These are phyloP conservation scores for Liolophura sinensis DNA, from an alignment of 1,140 invertebrate species.

Conservation along the genomic window DNA sequence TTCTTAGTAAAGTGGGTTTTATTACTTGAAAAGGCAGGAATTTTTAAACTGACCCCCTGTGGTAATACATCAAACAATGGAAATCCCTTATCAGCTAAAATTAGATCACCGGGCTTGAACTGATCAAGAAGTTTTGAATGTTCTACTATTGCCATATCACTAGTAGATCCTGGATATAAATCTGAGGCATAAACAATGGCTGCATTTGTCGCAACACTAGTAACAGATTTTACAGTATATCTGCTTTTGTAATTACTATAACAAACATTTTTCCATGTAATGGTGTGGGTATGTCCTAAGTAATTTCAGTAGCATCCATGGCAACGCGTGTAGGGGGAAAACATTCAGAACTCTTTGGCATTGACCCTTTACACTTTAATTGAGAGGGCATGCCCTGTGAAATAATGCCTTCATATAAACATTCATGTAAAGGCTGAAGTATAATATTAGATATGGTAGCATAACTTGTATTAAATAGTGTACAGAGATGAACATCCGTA, in stretches of 20 bases:
- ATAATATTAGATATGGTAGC: constrained; percentile 9
- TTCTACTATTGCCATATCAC: constrained; percentile 5
- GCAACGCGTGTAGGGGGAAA: constrained; percentile 5
- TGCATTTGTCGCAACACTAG: constrained; percentile 4
- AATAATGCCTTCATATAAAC: constrained; percentile 5
- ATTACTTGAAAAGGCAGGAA: no score
- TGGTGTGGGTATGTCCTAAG: constrained; percentile 5
- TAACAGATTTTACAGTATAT: constrained; percentile 7
- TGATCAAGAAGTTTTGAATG: constrained; percentile 6
- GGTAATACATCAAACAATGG: no score
- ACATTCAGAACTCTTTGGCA: constrained; percentile 5
- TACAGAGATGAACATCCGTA: constrained; percentile 3
- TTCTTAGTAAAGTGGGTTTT: no score
- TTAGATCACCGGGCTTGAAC: constrained; percentile 6
- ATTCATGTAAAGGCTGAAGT: constrained; percentile 2
- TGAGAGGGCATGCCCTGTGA: constrained; percentile 5
- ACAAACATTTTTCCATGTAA: constrained; percentile 1
- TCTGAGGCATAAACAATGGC: constrained; percentile 2
- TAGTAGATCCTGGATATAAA: constrained; percentile 6
- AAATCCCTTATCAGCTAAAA: constrained; percentile 11
- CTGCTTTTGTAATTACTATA: constrained; percentile 8
- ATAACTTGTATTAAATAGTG: constrained; percentile 7
- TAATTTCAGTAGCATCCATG: constrained; percentile 11
- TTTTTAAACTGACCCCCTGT: no score
- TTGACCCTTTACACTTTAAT: constrained; percentile 8